These are phyloP conservation scores for Nylanderia fulva DNA, from an alignment of 1,140 invertebrate species.

Conservation along the genomic window DNA sequence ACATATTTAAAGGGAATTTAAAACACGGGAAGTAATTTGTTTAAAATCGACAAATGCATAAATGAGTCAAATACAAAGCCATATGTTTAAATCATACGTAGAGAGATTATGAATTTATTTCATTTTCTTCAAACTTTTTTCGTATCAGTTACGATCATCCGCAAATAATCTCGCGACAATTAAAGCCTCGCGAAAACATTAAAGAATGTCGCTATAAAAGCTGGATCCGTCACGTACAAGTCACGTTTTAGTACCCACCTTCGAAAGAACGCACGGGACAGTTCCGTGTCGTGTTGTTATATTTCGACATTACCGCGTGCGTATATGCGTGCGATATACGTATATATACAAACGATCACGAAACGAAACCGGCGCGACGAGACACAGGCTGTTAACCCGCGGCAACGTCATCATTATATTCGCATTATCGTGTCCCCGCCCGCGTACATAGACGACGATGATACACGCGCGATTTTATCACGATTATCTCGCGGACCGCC, in stretches of 20 bases:
- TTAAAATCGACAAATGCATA: too few relatives aligned
- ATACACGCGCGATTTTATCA: conserved; percentile 24
- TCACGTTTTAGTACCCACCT: neutral
- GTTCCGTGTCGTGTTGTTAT: conserved; percentile 21
- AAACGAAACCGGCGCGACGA: conserved; percentile 39
- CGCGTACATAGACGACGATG: neutral
- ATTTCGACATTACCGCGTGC: conserved; percentile 23
- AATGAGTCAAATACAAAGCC: too few relatives aligned
- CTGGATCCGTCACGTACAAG: neutral
- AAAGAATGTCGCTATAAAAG: too few relatives aligned
- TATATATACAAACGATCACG: neutral
- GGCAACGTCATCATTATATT: conserved; percentile 78
- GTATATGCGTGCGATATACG: neutral
- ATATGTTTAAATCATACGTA: too few relatives aligned
- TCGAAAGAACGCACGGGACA: neutral
- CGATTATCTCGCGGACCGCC: conserved; percentile 3
- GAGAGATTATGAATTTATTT: too few relatives aligned
- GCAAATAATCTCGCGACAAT: too few relatives aligned
- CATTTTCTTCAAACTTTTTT: too few relatives aligned
- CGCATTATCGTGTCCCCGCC: conserved; percentile 71
- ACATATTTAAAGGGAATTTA: too few relatives aligned
- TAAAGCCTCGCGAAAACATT: too few relatives aligned
- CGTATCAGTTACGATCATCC: too few relatives aligned
- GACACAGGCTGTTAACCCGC: conserved; percentile 61
- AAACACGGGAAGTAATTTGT: too few relatives aligned